Base-by-base conservation (phyloP, 2,888 invertebrate genomes). In the Idaea biselata region DNA sequence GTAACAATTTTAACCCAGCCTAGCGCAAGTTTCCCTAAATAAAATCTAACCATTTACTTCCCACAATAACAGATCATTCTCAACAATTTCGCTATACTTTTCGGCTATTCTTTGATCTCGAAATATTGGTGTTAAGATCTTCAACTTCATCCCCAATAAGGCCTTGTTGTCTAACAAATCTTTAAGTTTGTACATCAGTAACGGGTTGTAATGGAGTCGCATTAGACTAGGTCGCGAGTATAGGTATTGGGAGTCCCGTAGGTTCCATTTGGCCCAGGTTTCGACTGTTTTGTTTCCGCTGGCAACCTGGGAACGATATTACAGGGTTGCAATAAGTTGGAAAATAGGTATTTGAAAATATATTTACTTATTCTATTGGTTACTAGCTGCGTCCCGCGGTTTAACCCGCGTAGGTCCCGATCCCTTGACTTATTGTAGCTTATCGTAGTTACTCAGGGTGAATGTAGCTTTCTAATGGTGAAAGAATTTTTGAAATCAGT, bases 61-160 rank as follows among this genome's bases (percentile, higher is more conserved):
- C 97, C 97, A 97, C 68, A 97, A 86, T 82, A 96, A 96, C 80
- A 97, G 93, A 84, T 96, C 96, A 85, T 97, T 97, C 81, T 97
- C 97, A 60, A 97, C 93, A n/a, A 97, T 95, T 86, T 97, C 97
- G 53, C 95, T 94, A 82, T 96, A 97, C 94, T 95, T 96, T 62
- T 94, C 93, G 59, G 94, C 93, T 81, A 95, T 96, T 5, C 88
- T 83, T 3, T 93, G 92, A 68, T 97, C 95, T 68, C 94, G 94
- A 81, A 97, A 97, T 1, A 96, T 93, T 0, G 96, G 95, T 65
- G 95, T 94, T 17, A 97, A 82, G 0, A 96, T 95, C 74, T 95
- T 95, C 60, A 97, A 86, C 62, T 95, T 94, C 33, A 97, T 85
- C 73, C 96, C 96, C 44, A 97, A 85, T 57, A 97, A 91, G 0